Conservation (phyloP, 2,113 vertebrate species). For the Takifugu flavidus region DNA sequence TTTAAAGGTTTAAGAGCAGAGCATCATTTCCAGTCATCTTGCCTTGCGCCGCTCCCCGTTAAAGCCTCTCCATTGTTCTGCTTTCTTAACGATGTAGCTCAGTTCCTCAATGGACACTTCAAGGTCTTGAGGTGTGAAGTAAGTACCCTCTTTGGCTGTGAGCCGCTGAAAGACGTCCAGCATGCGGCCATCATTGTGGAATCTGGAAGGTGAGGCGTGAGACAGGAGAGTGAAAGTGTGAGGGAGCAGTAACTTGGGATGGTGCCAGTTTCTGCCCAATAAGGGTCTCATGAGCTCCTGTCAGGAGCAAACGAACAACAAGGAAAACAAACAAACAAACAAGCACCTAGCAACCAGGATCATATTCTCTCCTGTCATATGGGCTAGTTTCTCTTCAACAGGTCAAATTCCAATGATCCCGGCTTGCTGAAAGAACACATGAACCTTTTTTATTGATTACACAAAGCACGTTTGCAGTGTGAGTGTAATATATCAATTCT, state of each 20-base stretch:
- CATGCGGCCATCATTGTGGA: slow-evolving; percentile 81
- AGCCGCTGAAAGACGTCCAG: slow-evolving; percentile 81
- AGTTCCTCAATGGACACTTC: slow-evolving; percentile 92
- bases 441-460: slow-evolving; percentile 46
- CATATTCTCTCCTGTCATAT: slow-evolving; percentile 22
- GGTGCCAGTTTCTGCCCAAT: slow-evolving; percentile 4
- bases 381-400: slow-evolving; percentile 20
- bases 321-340: not conserved
- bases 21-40: not conserved
- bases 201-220: slow-evolving; percentile 62
- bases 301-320: not conserved
- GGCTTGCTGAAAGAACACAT: slow-evolving; percentile 14
- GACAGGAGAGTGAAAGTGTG: not conserved
- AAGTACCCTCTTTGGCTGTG: slow-evolving; percentile 76
- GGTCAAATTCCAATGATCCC: slow-evolving; percentile 16
- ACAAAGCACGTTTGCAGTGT: slow-evolving; percentile 25
- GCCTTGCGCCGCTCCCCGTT: slow-evolving; percentile 87
- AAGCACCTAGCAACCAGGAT: slow-evolving; percentile 17
- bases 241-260: not conserved
- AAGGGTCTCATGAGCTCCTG: slow-evolving; percentile 15
- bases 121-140: slow-evolving; percentile 84
- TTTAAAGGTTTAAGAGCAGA: not conserved
- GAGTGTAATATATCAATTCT: slow-evolving; percentile 47
- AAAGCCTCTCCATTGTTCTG: slow-evolving; percentile 89
- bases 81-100: slow-evolving; percentile 84